Base-by-base conservation (phyloP, 1,140 invertebrate genomes). In the Solenopsis fugax region DNA sequence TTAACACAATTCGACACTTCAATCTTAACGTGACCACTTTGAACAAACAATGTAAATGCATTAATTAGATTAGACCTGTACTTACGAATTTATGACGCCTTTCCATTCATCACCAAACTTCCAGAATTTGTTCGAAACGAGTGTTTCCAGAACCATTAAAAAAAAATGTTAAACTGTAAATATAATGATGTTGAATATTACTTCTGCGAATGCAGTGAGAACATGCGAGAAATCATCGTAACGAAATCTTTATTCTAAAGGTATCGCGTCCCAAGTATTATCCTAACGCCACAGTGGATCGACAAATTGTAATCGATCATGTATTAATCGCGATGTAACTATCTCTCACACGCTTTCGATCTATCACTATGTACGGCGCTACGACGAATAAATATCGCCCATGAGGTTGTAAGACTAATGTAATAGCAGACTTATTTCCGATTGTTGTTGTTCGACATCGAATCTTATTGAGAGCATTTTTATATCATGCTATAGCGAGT, bases 391-490 rank as follows among this genome's bases (percentile, higher is more conserved):
- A 50, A n/a, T 81, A 75, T 81, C 50, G 62, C n/a, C 52, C 37
- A 58, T 18, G 62, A 45, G 54, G 71, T 75, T 60, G 29, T 71
- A 82, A 48, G 56, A 50, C n/a, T 58, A 65, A 77, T 72, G 13
- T 88, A 34, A 45, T 29, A 21, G 50, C 73, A 52, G 45, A 78
- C 54, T 71, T 45, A 82, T 82, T 60, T 84, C 58, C 73, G 13
- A 87, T 84, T 60, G 50, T 58, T 90, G 77, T 87, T 75, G 41
- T 71, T 87, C 76, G 71, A 72, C 65, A 89, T 81, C 24, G 62
- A 87, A 84, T 89, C n/a, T 82, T 67, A 87, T 78, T 52, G 54
- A 54, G 34, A 50, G 41, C 29, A 48, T 50, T 84, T 84, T 75
- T 75, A 34, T 62, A 82, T 82, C 80, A 18, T 7, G 9, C 34